These are phyloP conservation scores for Achatina immaculata DNA, from an alignment of 1,140 invertebrate genomes.

Conservation along the genomic window DNA sequence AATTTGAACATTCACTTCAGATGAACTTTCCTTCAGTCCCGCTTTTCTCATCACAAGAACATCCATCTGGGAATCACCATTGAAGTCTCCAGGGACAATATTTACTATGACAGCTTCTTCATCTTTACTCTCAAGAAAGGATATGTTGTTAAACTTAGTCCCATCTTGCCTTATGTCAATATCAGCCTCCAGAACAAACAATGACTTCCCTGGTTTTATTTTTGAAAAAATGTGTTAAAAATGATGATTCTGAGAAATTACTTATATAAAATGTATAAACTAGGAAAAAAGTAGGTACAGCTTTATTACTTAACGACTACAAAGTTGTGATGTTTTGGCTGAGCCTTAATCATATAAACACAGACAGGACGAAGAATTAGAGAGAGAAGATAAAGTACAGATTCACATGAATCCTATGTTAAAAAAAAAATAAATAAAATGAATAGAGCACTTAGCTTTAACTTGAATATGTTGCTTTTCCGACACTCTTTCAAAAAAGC, in stretches of 20 bases:
- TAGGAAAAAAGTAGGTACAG: too few species aligned
- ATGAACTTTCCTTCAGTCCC: background rate
- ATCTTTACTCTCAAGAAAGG: slow-evolving; percentile 22
- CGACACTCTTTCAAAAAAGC: too few species aligned
- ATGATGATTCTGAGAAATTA: background rate
- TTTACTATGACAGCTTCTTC: slow-evolving; percentile 62
- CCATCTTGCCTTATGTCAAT: slow-evolving; percentile 44
- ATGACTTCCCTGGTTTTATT: slow-evolving; percentile 51
- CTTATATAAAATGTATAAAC: too few species aligned
- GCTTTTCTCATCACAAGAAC: slow-evolving; percentile 76
- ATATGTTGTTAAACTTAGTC: slow-evolving; percentile 26
- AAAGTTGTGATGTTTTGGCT: too few species aligned
- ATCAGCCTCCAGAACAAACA: slow-evolving; percentile 48
- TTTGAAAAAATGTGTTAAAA: slow-evolving; percentile 31
- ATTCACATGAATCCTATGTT: background rate
- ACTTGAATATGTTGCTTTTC: too few species aligned
- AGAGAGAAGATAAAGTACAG: too few species aligned
- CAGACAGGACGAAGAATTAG: too few species aligned
- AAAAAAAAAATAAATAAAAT: background rate
- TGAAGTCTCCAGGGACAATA: slow-evolving; percentile 92
- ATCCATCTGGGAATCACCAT: slow-evolving; percentile 95
- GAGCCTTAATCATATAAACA: too few species aligned
- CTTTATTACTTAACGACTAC: too few species aligned
- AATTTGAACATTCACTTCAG: slow-evolving; percentile 61
- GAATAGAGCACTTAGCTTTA: too few species aligned